These are phyloP conservation scores for Omphaloscelis lunosa DNA, from an alignment of 2,888 invertebrate species.

Conservation along the genomic window DNA sequence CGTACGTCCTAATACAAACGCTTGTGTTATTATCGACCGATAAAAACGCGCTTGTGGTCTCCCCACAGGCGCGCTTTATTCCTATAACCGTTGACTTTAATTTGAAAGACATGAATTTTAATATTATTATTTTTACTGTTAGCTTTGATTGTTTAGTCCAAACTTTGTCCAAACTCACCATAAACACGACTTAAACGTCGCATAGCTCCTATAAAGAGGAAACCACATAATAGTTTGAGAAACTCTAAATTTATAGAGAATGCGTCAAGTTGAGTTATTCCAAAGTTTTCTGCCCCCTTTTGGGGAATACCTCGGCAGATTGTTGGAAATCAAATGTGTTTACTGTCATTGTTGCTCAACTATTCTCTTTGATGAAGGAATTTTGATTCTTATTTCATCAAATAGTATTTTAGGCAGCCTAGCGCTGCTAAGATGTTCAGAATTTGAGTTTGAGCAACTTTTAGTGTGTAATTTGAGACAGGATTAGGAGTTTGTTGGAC, in stretches of 20 bases:
- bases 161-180: slow-evolving; percentile 19
- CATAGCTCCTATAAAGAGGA: slow-evolving; percentile 64
- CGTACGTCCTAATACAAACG: no score
- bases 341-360: slow-evolving; percentile 63
- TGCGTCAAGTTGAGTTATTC: slow-evolving; percentile 68
- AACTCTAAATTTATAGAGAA: slow-evolving; percentile 67
- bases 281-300: slow-evolving; percentile 70
- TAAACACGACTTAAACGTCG: slow-evolving; percentile 54
- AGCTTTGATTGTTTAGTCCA: slow-evolving; percentile 11
- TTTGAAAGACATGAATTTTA: neutral
- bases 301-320: slow-evolving; percentile 61
- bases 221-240: slow-evolving; percentile 68
- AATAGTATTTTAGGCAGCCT: slow-evolving; percentile 14
- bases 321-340: slow-evolving; percentile 68
- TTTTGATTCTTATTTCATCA: slow-evolving; percentile 48
- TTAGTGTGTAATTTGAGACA: neutral
- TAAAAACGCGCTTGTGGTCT: neutral
- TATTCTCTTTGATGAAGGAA: slow-evolving; percentile 65
- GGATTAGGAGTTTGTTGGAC: neutral
- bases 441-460: slow-evolving; percentile 6
- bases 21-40: no score
- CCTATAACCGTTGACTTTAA: no score
- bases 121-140: slow-evolving; percentile 5
- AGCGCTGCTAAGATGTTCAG: no score
- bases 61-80: no score